Evolutionary conservation across 2,113 vertebrate genomes (phyloP).

Genomic region (Epinephelus fuscoguttatus): DNA sequence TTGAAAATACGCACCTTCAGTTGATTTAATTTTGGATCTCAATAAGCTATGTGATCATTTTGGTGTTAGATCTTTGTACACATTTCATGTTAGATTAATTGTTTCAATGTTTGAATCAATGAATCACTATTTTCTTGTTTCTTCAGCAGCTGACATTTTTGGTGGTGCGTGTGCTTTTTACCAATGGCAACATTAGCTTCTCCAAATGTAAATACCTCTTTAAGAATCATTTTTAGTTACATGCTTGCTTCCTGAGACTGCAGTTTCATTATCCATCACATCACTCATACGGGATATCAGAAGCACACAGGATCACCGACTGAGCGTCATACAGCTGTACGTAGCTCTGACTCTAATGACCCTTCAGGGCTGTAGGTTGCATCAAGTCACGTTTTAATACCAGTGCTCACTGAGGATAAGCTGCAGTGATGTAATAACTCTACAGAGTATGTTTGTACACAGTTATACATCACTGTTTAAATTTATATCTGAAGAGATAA

Average conservation of each 20-base stretch:
- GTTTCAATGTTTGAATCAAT: constrained; percentile 1
- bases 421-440: constrained; percentile 61
- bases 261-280: constrained; percentile 27
- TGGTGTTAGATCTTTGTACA: constrained; percentile 23
- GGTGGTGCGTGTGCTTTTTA: not conserved
- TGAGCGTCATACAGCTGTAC: constrained; percentile 45
- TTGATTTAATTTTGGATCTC: constrained; percentile 26
- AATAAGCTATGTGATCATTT: not conserved
- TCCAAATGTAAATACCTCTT: constrained; percentile 13
- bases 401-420: constrained; percentile 37
- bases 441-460: constrained; percentile 24
- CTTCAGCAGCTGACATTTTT: constrained; percentile 8
- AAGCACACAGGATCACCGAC: constrained; percentile 33
- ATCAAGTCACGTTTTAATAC: constrained; percentile 52
- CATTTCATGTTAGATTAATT: constrained; percentile 5
- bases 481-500: not conserved
- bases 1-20: constrained; percentile 17
- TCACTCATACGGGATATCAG: not conserved
- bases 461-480: constrained; percentile 22
- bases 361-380: constrained; percentile 44
- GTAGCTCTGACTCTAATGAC: constrained; percentile 42
- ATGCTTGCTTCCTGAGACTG: not conserved
- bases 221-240: not conserved
- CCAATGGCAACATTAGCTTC: not conserved
- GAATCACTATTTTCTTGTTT: not conserved